Evolutionary conservation across 2,113 vertebrate genomes (phyloP).

Genomic region (Drymodes brunneopygia): DNA sequence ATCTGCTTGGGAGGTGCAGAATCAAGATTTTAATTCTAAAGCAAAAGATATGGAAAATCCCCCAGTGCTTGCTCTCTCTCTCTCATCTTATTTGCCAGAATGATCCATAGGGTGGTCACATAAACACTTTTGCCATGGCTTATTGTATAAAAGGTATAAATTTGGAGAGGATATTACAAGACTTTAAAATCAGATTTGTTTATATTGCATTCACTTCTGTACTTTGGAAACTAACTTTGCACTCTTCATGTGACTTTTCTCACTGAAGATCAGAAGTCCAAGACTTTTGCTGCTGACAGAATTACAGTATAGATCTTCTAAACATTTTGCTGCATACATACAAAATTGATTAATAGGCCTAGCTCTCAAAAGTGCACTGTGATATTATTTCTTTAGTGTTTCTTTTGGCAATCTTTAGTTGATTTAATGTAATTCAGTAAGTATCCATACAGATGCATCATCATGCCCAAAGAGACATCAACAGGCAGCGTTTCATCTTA

Average conservation of each 20-base stretch:
- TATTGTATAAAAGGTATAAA: neutral
- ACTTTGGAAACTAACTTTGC: neutral
- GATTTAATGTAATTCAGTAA: neutral
- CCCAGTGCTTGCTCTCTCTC: neutral
- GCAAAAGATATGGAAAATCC: neutral
- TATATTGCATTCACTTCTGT: neutral
- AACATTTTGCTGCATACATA: neutral
- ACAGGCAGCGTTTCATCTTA: neutral
- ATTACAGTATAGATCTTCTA: conserved; percentile 16
- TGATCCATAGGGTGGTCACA: neutral
- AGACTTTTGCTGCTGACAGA: conserved; percentile 5
- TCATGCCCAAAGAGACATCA: neutral
- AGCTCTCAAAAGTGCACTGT: neutral
- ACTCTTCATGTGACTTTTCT: conserved; percentile 11
- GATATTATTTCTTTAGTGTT: neutral
- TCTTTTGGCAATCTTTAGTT: neutral
- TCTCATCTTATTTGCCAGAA: neutral
- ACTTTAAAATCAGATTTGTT: conserved; percentile 5
- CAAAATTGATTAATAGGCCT: neutral
- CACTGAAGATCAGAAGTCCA: neutral
- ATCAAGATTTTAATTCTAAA: neutral
- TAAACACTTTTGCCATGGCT: neutral
- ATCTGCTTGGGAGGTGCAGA: neutral
- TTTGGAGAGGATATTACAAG: neutral
- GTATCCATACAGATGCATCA: neutral